Evolutionary conservation across 2,888 invertebrate genomes (phyloP).

Genomic region (Cremastobaeus sp.): DNA sequence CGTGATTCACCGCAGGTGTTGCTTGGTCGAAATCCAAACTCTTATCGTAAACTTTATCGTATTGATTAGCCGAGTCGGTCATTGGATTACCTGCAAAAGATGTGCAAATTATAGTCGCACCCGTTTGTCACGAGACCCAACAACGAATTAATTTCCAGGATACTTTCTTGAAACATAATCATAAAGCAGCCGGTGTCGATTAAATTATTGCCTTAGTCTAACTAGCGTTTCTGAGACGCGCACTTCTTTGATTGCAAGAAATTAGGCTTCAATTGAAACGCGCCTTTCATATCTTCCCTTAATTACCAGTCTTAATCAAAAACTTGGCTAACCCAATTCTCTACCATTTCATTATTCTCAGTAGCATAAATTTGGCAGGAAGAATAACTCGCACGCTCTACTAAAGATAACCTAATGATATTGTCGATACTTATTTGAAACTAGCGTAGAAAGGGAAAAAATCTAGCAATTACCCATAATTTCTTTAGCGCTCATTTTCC

Average conservation of each 20-base stretch:
- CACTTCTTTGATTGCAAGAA: background rate
- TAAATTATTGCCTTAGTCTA: background rate
- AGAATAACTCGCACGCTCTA: background rate
- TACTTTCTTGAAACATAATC: too few species aligned
- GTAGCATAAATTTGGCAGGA: background rate
- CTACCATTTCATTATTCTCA: background rate
- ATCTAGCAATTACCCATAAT: too few species aligned
- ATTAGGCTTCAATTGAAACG: background rate
- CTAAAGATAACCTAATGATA: background rate
- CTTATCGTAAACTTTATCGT: conserved; percentile 33
- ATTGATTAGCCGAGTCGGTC: conserved; percentile 10
- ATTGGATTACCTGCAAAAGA: background rate
- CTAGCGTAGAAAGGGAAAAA: too few species aligned
- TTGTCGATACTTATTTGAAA: too few species aligned
- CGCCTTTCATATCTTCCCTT: background rate
- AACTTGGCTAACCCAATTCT: background rate
- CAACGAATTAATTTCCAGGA: too few species aligned
- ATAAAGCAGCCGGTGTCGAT: background rate
- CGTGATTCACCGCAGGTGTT: conserved; percentile 62
- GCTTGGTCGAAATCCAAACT: conserved; percentile 39
- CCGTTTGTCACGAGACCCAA: background rate
- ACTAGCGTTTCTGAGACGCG: background rate
- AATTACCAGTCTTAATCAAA: background rate
- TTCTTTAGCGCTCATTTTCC: too few species aligned
- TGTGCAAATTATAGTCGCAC: background rate